Base-by-base conservation (phyloP, 1,140 invertebrate genomes). In the Drosophila yakuba region DNA sequence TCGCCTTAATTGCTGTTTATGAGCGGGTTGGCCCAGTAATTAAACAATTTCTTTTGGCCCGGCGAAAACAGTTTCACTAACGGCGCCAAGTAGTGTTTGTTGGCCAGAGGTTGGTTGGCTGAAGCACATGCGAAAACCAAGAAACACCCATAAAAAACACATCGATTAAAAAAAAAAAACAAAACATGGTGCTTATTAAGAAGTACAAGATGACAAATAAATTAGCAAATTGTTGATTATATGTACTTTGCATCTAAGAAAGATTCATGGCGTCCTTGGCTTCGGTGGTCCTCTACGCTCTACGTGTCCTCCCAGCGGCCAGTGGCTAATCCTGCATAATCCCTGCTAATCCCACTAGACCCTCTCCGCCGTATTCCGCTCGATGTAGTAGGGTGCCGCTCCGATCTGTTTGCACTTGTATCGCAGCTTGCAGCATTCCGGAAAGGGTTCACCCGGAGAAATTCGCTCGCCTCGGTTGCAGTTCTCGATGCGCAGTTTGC, bases 391-490 rank as follows among this genome's bases (percentile, higher is more conserved):
- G 41, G 90, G 76, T 39, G 67, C 61, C 38, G 75, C 84, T n/a
- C 80, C 75, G 4, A 57, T 28, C 28, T 84, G 50, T 38, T 91
- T 91, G 75, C 91, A 92, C 55, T 91, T 92, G 67, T 91, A 92
- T n/a, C 72, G 68, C 23, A 91, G 52, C 17, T 80, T 79, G 55
- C 91, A 92, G 67, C 91, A 92, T 15, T 91, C 90, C 10, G 91
- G 91, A 39, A 88, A 92, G 15, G 90, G 79, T n/a, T 92, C 85
- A 17, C 74, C 74, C 0, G 62, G 61, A 54, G 74, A 35, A 35
- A 91, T 80, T 32, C 91, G 71, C n/a, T 92, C 91, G 3, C 91
- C 91, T 2, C 60, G 76, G 61, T 92, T 92, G 67, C 91, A 92
- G 59, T 78, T 80, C 35, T 83, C 81, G 28, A 92, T 77, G 17